phyloP scores from a whole-genome alignment of 2,888 invertebrate genomes.

The Erebia palarica region DNA sequence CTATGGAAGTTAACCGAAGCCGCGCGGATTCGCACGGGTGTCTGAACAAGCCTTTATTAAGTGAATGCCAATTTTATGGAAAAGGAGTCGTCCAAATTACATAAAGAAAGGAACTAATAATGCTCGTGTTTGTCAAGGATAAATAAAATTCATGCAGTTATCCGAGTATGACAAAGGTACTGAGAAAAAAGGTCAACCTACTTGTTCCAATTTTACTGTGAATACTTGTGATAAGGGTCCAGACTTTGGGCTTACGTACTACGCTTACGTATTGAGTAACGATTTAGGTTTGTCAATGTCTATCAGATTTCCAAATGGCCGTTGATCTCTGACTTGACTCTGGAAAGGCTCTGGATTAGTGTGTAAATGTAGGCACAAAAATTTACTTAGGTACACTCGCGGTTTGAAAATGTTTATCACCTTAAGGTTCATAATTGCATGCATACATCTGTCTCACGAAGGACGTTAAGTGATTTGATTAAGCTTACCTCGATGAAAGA shows the following conservation, averaged over 20 bases:
- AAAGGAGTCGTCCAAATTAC: background rate
- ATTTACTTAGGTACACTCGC: background rate
- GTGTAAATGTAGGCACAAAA: background rate
- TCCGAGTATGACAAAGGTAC: conserved; percentile 12
- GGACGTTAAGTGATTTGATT: no score
- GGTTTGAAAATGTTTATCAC: no score
- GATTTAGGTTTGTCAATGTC: conserved; percentile 15
- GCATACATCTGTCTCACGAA: no score
- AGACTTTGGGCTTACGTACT: background rate
- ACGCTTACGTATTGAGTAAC: conserved; percentile 1
- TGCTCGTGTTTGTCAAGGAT: conserved; percentile 11
- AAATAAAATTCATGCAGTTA: conserved; percentile 15
- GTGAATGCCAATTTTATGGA: no score
- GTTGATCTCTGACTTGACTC: conserved; percentile 12
- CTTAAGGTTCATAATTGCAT: no score
- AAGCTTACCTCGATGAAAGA: no score
- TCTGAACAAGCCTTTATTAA: no score
- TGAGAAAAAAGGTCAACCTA: conserved; percentile 18
- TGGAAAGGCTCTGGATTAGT: background rate
- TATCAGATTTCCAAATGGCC: conserved; percentile 12
- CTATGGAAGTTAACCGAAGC: no score
- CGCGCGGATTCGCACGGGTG: background rate
- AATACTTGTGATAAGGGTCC: conserved; percentile 12
- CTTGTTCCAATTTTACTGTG: conserved; percentile 14
- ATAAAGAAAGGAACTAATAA: background rate